A percentile compares a stretch with the other conserved stretches of the same genome.
These are phyloP conservation scores for Microplitis deprimator DNA, from an alignment of 2,888 invertebrate genomes.

Conservation along the genomic window DNA sequence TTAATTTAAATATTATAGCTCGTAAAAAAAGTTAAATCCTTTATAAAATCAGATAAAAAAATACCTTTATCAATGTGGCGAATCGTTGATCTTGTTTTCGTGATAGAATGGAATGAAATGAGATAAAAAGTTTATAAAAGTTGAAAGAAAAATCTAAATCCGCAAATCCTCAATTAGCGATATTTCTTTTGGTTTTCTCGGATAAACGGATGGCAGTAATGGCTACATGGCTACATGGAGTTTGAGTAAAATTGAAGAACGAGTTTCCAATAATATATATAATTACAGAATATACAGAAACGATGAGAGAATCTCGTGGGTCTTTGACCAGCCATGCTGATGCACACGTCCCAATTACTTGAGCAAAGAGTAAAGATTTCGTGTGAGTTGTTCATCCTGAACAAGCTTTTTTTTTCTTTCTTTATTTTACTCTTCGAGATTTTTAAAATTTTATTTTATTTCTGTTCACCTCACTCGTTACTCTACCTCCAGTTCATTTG, in stretches of 20 bases:
- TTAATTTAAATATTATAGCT: too few species aligned
- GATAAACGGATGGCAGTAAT: background rate
- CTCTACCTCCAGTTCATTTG: slow-evolving; percentile 45
- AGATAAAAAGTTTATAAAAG: background rate
- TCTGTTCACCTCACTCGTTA: slow-evolving; percentile 21
- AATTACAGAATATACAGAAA: background rate
- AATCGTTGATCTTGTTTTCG: too few species aligned
- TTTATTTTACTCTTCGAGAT: background rate
- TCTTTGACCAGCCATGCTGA: slow-evolving; percentile 61
- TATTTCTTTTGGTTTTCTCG: background rate
- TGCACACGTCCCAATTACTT: slow-evolving; percentile 58
- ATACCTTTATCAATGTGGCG: too few species aligned
- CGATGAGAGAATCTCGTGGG: slow-evolving; percentile 32
- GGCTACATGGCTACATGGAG: background rate
- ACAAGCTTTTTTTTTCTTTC: slow-evolving; percentile 20
- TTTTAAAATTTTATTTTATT: background rate
- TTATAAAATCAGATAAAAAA: too few species aligned
- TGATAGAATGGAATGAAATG: background rate
- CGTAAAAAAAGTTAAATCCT: too few species aligned
- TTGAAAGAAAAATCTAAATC: background rate
- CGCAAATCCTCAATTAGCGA: background rate
- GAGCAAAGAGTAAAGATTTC: slow-evolving; percentile 53
- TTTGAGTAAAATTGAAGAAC: background rate
- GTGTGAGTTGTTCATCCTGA: slow-evolving; percentile 39
- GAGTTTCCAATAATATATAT: background rate